Conservation (phyloP, 64 coral and sea anemone genomes). For the Pocillopora verrucosa region DNA sequence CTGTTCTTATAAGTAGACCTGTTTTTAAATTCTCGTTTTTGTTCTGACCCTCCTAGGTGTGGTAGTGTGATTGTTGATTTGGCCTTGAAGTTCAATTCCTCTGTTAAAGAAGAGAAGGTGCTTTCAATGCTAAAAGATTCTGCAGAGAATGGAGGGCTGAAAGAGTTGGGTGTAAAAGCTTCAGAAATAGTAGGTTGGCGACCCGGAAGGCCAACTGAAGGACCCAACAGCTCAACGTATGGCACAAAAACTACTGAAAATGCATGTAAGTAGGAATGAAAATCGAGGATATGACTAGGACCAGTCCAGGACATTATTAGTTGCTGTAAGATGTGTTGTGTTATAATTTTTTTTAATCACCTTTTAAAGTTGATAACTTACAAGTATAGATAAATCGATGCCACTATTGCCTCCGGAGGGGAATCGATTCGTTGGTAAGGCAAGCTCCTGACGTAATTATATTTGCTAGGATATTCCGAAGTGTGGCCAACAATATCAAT, state of each 20-base stretch:
- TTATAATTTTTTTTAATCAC: no score
- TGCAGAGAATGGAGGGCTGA: background rate
- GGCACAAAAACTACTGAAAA: background rate
- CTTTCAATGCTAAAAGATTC: background rate
- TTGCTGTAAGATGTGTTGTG: no score
- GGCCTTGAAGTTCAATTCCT: background rate
- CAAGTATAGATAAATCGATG: no score
- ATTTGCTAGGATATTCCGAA: no score
- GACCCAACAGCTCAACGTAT: background rate
- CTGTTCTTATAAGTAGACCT: background rate
- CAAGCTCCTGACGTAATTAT: no score
- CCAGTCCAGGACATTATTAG: no score
- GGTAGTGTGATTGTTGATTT: constrained; percentile 14
- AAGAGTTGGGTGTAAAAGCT: background rate
- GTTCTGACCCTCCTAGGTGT: background rate
- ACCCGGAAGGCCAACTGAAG: background rate
- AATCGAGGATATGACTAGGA: background rate
- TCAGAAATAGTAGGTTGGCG: background rate
- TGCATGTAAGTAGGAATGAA: background rate
- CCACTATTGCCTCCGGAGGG: no score
- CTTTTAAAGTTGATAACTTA: no score
- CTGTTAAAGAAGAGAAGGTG: background rate
- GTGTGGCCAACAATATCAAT: no score
- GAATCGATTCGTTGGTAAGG: no score
- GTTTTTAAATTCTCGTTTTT: background rate